Conservation (phyloP, 2,113 vertebrate species). For the Equus przewalskii region DNA sequence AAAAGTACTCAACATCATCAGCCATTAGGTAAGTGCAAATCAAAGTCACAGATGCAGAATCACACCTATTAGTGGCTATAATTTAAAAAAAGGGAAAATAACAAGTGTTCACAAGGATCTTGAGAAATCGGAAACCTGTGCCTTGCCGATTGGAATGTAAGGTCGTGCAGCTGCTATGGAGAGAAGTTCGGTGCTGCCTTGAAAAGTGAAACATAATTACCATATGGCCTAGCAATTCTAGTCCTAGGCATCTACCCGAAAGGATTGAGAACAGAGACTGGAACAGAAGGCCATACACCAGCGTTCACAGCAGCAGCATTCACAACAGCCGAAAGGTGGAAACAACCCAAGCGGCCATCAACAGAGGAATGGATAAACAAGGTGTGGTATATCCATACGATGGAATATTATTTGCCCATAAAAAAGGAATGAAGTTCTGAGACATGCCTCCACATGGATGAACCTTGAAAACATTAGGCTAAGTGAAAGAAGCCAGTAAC, state of each 20-base stretch:
- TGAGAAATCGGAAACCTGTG: not conserved
- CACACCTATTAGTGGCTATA: not conserved
- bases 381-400: not conserved
- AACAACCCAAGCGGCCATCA: not conserved
- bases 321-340: not conserved
- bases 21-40: not conserved
- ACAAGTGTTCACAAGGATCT: not conserved
- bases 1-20: not conserved
- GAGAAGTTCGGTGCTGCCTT: not conserved
- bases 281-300: not conserved
- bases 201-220: not conserved
- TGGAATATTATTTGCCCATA: not conserved
- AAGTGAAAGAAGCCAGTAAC: not conserved
- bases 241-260: not conserved
- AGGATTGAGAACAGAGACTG: not conserved
- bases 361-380: not conserved
- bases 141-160: not conserved
- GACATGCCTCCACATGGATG: not conserved
- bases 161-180: not conserved
- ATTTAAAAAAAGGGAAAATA: not conserved
- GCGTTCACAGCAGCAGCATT: not conserved
- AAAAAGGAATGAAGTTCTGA: not conserved
- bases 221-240: not conserved
- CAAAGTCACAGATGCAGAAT: not conserved
- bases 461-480: not conserved